These are phyloP conservation scores for Tipula confusa DNA, from an alignment of 2,888 invertebrate genomes.

Conservation along the genomic window DNA sequence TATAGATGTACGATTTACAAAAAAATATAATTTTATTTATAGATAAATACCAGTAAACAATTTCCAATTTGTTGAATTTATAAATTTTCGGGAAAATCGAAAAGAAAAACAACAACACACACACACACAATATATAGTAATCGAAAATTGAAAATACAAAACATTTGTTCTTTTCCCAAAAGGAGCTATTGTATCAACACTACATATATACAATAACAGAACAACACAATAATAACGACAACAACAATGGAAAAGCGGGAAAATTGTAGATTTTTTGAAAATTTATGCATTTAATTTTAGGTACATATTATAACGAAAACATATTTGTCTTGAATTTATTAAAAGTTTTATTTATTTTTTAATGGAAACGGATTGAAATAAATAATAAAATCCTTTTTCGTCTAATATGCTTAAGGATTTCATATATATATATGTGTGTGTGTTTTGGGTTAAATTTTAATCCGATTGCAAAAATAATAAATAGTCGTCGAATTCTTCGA, in stretches of 20 bases:
- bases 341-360: background rate
- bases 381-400: background rate
- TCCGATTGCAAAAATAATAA: background rate
- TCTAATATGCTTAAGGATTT: background rate
- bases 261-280: background rate
- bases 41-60: constrained; percentile 20
- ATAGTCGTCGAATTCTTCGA: background rate
- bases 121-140: no score
- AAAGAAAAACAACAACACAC: constrained; percentile 6
- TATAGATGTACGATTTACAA: background rate
- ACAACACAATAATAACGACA: background rate
- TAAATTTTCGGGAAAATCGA: background rate
- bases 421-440: no score
- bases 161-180: constrained; percentile 16
- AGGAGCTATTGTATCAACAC: background rate
- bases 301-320: background rate
- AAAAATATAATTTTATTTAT: background rate
- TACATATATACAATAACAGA: background rate
- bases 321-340: background rate
- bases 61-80: constrained; percentile 9
- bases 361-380: background rate
- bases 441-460: background rate
- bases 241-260: background rate
- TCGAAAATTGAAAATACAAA: background rate
- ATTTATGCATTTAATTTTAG: background rate